These are phyloP conservation scores for Electrophaes corylata DNA, from an alignment of 2,888 invertebrate species.

Conservation along the genomic window DNA sequence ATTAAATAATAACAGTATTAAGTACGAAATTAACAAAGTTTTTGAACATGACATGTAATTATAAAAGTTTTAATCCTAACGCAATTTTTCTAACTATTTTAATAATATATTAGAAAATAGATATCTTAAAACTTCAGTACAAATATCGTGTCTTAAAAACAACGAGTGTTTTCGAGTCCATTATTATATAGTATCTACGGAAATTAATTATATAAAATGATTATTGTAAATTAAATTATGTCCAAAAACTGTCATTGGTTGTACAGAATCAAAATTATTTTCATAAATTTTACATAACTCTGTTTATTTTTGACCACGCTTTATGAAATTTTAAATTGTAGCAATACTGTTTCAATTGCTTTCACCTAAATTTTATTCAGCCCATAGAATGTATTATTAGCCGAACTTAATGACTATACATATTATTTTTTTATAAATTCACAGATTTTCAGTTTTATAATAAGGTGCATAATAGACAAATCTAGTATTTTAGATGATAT, in stretches of 20 bases:
- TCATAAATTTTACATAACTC: background rate
- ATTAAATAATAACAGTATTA: background rate
- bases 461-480: conserved; percentile 19
- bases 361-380: too few relatives aligned
- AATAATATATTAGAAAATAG: background rate
- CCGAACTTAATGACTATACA: too few relatives aligned
- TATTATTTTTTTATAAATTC: too few relatives aligned
- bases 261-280: background rate
- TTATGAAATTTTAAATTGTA: background rate
- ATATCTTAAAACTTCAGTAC: conserved; percentile 48
- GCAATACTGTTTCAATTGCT: background rate
- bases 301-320: too few relatives aligned
- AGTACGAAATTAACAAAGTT: background rate
- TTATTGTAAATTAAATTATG: background rate
- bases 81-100: background rate
- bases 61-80: background rate
- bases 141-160: conserved; percentile 64
- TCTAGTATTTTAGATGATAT: conserved; percentile 29
- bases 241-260: conserved; percentile 2
- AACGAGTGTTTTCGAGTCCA: conserved; percentile 47
- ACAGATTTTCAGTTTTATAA: too few relatives aligned
- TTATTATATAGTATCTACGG: conserved; percentile 20
- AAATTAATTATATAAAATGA: background rate
- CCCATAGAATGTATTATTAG: too few relatives aligned
- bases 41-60: conserved; percentile 7